phyloP scores from a whole-genome alignment of 2,888 invertebrate species.

The Orthosia gracilis region DNA sequence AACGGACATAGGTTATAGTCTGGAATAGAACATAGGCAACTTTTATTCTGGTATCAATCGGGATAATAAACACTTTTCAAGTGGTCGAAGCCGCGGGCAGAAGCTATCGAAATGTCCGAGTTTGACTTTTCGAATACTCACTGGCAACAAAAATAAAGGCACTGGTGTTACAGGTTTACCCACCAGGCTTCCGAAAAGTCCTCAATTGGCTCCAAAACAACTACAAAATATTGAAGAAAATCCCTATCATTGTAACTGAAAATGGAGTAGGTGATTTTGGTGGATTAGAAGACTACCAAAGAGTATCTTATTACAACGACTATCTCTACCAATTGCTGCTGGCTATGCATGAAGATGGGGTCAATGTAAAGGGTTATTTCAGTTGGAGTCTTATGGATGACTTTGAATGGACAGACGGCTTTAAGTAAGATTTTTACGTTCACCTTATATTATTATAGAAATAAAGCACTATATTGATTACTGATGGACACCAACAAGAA shows the following conservation, averaged over 20 bases:
- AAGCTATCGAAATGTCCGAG: no score
- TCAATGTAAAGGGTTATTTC: constrained; percentile 83
- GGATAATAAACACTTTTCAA: no score
- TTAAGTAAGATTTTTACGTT: constrained; percentile 60
- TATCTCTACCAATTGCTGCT: constrained; percentile 73
- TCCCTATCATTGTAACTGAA: constrained; percentile 88
- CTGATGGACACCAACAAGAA: no score
- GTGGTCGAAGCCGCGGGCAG: no score
- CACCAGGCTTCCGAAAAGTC: constrained; percentile 92
- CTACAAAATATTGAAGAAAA: constrained; percentile 87
- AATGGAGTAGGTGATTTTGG: constrained; percentile 87
- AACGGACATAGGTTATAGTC: no score
- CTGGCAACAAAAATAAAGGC: no score
- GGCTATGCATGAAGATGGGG: constrained; percentile 73
- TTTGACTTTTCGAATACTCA: no score
- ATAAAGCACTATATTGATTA: no score
- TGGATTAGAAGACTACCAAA: constrained; percentile 67
- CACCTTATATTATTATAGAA: no score
- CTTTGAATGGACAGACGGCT: constrained; percentile 79
- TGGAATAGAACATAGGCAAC: no score
- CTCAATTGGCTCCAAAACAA: constrained; percentile 92
- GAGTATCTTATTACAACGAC: constrained; percentile 85
- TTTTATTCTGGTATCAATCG: no score
- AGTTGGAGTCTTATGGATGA: constrained; percentile 66
- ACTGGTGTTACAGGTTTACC: constrained; percentile 86